Evolutionary conservation across 2,797 vertebrate species (phyloP).

Genomic region (Mus caroli): DNA sequence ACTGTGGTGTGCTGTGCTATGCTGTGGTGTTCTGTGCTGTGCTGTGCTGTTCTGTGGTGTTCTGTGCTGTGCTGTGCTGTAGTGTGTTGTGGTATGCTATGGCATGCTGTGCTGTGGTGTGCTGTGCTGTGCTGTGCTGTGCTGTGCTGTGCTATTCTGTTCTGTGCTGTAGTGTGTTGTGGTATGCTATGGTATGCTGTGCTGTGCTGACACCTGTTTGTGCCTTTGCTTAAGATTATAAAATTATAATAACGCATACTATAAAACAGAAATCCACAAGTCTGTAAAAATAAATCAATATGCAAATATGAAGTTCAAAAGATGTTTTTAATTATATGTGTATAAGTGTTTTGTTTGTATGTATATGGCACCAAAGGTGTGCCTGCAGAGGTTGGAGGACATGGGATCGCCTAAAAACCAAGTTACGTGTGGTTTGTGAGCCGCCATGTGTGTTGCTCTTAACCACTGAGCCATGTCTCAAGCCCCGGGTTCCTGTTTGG

Average conservation of each 20-base stretch:
- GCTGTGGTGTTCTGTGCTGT: too few relatives aligned
- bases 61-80: not conserved
- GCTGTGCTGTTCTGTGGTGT: too few relatives aligned
- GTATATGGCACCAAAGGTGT: not conserved
- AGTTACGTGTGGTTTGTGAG: not conserved
- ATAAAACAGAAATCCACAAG: conserved; percentile 3
- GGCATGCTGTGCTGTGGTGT: too few relatives aligned
- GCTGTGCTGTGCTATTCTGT: too few relatives aligned
- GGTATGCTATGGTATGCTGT: too few relatives aligned
- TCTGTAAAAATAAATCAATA: conserved; percentile 42
- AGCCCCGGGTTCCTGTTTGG: not conserved
- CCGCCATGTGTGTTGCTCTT: not conserved
- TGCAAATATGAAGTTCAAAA: not conserved
- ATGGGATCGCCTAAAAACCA: too few relatives aligned
- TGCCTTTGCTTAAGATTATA: not conserved
- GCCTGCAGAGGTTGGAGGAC: not conserved
- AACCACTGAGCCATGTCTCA: not conserved
- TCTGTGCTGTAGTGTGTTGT: too few relatives aligned
- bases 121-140: too few relatives aligned
- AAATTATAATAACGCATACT: not conserved
- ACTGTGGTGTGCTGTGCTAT: too few relatives aligned
- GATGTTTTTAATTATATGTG: not conserved
- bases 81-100: too few relatives aligned
- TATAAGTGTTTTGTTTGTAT: not conserved
- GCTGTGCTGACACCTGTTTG: not conserved